Evolutionary conservation across 2,888 invertebrate species (phyloP).

Genomic region (Lydus trimaculatus): DNA sequence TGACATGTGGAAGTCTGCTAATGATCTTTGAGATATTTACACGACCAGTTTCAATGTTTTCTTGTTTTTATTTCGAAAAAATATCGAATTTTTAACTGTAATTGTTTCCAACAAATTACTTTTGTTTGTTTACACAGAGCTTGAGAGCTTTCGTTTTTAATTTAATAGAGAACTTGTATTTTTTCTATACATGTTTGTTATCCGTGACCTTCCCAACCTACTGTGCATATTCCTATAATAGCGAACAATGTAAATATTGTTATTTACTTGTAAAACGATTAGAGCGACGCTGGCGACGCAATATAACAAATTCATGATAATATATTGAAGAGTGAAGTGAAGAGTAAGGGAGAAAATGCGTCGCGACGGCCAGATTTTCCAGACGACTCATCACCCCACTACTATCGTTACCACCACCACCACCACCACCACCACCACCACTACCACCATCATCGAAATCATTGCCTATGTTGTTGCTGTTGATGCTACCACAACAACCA

Average conservation of each 20-base stretch:
- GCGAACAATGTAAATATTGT: neutral
- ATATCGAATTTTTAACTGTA: neutral
- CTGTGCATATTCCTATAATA: neutral
- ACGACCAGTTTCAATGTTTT: neutral
- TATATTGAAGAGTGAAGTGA: neutral
- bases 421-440: neutral
- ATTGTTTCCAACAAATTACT: neutral
- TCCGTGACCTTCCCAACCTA: constrained; percentile 5
- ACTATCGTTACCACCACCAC: neutral
- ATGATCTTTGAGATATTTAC: neutral
- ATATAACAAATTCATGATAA: neutral
- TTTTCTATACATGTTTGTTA: neutral
- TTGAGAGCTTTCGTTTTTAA: neutral
- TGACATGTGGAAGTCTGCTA: neutral
- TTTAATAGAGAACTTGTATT: neutral
- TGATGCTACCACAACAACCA: neutral
- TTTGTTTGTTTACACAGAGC: neutral
- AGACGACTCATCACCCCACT: neutral
- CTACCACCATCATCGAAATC: neutral
- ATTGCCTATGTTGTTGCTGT: neutral
- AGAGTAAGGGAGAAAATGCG: neutral
- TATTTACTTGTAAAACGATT: neutral
- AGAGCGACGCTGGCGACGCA: neutral
- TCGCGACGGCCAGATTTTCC: constrained; percentile 9
- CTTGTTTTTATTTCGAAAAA: neutral